phyloP scores from a whole-genome alignment of 2,797 vertebrate genomes.

The Glyptemys insculpta region DNA sequence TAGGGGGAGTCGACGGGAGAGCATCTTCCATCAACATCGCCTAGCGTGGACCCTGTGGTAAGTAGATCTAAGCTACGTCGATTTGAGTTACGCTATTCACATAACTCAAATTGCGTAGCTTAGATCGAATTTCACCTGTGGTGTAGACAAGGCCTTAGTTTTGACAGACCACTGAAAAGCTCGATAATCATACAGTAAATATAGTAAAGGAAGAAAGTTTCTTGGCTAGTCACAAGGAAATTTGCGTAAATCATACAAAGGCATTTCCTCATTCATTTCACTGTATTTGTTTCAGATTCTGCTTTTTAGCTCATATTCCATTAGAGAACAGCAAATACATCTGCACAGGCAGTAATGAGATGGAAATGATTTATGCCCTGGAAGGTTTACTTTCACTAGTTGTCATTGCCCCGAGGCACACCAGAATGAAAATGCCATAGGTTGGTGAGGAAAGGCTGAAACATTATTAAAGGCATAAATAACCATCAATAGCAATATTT shows the following conservation, averaged over 20 bases:
- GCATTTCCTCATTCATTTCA: conserved; percentile 44
- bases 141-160: background rate
- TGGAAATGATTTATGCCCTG: conserved; percentile 72
- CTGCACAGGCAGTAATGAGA: conserved; percentile 55
- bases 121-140: no score
- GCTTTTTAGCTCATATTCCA: background rate
- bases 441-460: conserved; percentile 31
- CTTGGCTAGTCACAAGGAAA: background rate
- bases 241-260: background rate
- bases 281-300: conserved; percentile 54
- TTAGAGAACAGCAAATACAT: conserved; percentile 32
- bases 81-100: no score
- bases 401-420: conserved; percentile 56
- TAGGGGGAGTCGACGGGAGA: no score
- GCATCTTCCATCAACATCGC: no score
- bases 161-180: background rate
- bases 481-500: conserved; percentile 38
- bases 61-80: no score
- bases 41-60: no score
- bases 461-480: conserved; percentile 55
- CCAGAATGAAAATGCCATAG: conserved; percentile 14
- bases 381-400: conserved; percentile 53
- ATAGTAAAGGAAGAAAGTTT: background rate
- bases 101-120: no score
- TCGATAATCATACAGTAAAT: background rate